These are phyloP conservation scores for Scelioninae gen. 1 DNA, from an alignment of 2,888 invertebrate species.

Conservation along the genomic window DNA sequence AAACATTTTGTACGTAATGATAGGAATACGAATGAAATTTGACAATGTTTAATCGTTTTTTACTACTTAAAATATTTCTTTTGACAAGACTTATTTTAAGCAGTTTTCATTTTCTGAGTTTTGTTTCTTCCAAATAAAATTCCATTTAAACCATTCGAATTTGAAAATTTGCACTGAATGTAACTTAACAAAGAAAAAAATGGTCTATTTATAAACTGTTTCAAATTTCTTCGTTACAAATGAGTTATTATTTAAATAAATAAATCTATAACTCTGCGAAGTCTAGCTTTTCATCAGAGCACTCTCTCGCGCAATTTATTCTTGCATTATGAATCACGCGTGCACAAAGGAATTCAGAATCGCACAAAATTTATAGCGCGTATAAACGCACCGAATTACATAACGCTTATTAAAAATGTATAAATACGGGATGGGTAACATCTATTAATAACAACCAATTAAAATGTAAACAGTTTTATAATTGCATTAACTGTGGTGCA, in stretches of 20 bases:
- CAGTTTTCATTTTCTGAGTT: too few species aligned
- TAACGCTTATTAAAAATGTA: conserved; percentile 56
- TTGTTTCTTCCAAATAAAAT: too few species aligned
- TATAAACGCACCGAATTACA: conserved; percentile 45
- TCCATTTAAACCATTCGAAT: too few species aligned
- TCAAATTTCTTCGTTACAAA: too few species aligned
- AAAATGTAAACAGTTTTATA: conserved; percentile 12
- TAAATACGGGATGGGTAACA: conserved; percentile 24
- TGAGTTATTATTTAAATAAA: background rate
- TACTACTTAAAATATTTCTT: too few species aligned
- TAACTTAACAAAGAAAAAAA: too few species aligned
- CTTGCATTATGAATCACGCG: conserved; percentile 53
- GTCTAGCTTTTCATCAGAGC: background rate
- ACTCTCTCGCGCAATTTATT: conserved; percentile 40
- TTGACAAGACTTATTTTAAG: too few species aligned
- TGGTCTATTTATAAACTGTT: too few species aligned
- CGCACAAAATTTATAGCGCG: conserved; percentile 50
- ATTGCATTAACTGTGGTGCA: background rate
- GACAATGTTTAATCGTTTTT: too few species aligned
- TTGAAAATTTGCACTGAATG: too few species aligned
- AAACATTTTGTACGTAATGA: too few species aligned
- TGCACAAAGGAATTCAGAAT: conserved; percentile 48
- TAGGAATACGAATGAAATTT: too few species aligned
- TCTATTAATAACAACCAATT: conserved; percentile 30
- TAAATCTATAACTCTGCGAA: background rate